Percentiles rank a stretch among this genome's conserved stretches.
Evolutionary conservation across 64 coral and sea anemone species (phyloP).

Genomic region (Montipora cactus): DNA sequence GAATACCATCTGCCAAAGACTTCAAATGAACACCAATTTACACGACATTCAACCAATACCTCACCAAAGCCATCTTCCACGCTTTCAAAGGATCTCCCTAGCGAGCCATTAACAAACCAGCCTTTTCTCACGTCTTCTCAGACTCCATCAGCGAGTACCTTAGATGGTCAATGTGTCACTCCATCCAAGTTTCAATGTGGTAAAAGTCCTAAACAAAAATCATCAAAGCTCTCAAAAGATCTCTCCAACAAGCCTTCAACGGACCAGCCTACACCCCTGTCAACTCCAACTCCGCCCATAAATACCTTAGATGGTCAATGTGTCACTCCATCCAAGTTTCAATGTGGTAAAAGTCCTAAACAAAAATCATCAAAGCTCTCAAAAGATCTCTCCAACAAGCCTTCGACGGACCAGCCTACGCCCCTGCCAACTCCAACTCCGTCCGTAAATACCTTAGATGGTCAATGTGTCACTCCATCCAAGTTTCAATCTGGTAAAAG

Average conservation of each 20-base stretch:
- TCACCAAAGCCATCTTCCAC: background rate
- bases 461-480: too few relatives aligned
- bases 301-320: background rate
- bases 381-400: background rate
- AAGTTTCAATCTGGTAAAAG: too few relatives aligned
- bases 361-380: background rate
- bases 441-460: too few relatives aligned
- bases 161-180: background rate
- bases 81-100: background rate
- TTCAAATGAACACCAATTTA: background rate
- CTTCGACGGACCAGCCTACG: background rate
- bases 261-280: background rate
- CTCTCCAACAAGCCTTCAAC: background rate
- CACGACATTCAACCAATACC: background rate
- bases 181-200: background rate
- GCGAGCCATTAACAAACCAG: background rate
- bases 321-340: background rate
- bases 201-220: background rate
- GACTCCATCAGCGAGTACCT: background rate
- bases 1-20: background rate
- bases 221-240: constrained; percentile 17
- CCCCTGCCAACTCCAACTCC: background rate
- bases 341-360: background rate
- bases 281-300: background rate
- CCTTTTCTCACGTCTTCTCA: background rate